Conservation (phyloP, 2,113 vertebrate genomes). For the Saccopteryx leptura region DNA sequence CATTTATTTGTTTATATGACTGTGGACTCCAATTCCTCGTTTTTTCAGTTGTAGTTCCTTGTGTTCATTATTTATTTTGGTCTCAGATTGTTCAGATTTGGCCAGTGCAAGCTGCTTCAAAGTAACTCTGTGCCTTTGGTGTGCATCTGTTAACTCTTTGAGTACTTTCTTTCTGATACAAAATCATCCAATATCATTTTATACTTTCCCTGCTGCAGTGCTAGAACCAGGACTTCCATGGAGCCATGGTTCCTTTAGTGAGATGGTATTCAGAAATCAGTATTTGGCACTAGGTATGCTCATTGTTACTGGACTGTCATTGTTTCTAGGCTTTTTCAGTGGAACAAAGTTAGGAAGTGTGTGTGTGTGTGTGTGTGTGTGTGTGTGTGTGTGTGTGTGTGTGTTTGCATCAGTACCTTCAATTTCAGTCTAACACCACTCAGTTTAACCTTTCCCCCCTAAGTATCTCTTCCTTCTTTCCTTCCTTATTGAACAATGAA, state of each 20-base stretch:
- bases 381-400: background rate
- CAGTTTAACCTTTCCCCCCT: background rate
- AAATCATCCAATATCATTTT: background rate
- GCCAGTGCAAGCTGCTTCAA: background rate
- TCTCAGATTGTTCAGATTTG: background rate
- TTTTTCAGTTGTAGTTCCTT: background rate
- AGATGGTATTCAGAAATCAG: background rate
- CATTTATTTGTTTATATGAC: background rate
- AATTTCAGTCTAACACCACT: background rate
- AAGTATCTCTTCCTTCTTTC: background rate
- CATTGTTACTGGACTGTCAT: background rate
- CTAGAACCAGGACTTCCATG: background rate
- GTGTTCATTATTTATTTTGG: background rate
- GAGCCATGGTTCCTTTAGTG: background rate
- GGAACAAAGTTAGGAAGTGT: background rate
- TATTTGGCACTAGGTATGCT: background rate
- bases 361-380: background rate
- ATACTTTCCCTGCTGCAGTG: background rate
- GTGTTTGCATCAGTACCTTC: background rate
- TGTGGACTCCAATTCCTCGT: background rate
- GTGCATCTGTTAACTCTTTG: background rate
- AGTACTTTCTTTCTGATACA: background rate
- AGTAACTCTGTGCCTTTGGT: background rate
- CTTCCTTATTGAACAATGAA: background rate
- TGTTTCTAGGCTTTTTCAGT: background rate